Evolutionary conservation across 2,113 vertebrate species (phyloP).

Genomic region (Callipepla californica): DNA sequence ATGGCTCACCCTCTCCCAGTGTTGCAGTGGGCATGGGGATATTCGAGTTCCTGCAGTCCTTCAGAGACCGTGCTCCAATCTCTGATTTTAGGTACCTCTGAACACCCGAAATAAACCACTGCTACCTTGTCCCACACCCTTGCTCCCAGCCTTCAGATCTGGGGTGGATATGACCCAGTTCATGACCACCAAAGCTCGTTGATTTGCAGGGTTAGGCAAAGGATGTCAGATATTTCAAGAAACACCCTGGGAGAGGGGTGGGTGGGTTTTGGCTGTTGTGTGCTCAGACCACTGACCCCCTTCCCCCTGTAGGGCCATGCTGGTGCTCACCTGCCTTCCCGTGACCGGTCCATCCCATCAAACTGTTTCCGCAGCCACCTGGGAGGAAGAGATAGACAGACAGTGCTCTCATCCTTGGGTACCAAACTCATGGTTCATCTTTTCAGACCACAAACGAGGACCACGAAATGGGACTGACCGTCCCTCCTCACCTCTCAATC

Average conservation of each 20-base stretch:
- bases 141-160: neutral
- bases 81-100: accelerated
- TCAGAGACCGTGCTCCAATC: accelerated
- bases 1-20: neutral
- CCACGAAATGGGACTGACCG: accelerated
- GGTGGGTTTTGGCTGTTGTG: neutral
- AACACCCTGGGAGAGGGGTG: neutral
- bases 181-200: neutral
- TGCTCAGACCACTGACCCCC: accelerated
- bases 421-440: neutral
- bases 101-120: neutral
- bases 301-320: accelerated
- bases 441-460: no score
- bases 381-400: neutral
- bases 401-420: accelerated
- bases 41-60: accelerated
- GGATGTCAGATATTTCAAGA: neutral
- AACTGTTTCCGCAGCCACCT: slow-evolving; percentile 91
- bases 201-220: neutral
- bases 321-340: slow-evolving; percentile 84
- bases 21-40: accelerated
- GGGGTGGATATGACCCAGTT: neutral
- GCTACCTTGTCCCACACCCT: slow-evolving; percentile 55
- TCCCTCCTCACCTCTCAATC: slow-evolving; percentile 78
- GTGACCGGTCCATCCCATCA: slow-evolving; percentile 83